These are phyloP conservation scores for Carterocephalus palaemon DNA, from an alignment of 2,888 invertebrate genomes.

Conservation along the genomic window DNA sequence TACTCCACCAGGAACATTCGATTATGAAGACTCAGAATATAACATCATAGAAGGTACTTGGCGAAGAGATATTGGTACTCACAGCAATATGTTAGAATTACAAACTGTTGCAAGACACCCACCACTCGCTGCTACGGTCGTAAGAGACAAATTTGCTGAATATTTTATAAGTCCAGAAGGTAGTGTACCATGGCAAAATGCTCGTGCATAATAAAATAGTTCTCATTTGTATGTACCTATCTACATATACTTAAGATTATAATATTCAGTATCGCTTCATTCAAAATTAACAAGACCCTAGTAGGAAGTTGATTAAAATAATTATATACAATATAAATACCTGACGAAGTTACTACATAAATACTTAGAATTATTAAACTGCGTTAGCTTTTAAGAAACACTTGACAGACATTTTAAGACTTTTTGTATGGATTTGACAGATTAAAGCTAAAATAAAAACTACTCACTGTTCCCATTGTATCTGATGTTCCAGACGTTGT, in stretches of 20 bases:
- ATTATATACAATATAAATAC: no score
- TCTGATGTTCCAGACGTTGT: no score
- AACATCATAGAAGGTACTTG: slow-evolving; percentile 20
- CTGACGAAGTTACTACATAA: no score
- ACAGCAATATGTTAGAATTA: no score
- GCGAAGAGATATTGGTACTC: slow-evolving; percentile 1
- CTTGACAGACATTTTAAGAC: neutral
- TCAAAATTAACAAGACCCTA: no score
- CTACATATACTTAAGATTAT: no score
- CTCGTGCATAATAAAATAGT: slow-evolving; percentile 21
- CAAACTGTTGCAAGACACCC: no score
- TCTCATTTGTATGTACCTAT: no score
- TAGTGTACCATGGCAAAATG: slow-evolving; percentile 28
- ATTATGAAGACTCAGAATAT: slow-evolving; percentile 28
- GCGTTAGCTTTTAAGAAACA: neutral
- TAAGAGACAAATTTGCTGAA: slow-evolving; percentile 26
- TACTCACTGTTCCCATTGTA: no score
- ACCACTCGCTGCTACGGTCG: slow-evolving; percentile 8
- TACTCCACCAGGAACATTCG: slow-evolving; percentile 29
- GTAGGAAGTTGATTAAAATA: no score
- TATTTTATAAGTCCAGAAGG: slow-evolving; percentile 27
- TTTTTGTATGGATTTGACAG: neutral
- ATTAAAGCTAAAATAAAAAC: neutral
- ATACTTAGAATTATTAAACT: no score
- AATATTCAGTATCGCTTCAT: no score